phyloP scores from a whole-genome alignment of 2,888 invertebrate genomes.

The Graphium colonna region DNA sequence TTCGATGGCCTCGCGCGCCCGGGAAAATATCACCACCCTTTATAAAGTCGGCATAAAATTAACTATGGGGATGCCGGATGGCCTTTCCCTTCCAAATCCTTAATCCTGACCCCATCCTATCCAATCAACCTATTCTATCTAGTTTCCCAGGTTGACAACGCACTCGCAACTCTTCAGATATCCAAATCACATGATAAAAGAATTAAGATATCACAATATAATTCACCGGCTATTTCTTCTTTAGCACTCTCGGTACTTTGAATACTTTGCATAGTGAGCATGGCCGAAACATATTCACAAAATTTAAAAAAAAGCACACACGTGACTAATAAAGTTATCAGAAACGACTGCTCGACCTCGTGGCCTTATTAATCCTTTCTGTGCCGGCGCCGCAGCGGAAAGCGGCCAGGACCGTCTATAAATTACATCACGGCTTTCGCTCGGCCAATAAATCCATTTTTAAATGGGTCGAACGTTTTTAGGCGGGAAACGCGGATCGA shows the following conservation, averaged over 20 bases:
- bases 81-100: too few species aligned
- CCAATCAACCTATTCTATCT: too few species aligned
- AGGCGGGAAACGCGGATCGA: constrained; percentile 18
- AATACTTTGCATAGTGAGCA: background rate
- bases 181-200: too few species aligned
- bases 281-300: background rate
- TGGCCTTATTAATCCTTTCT: constrained; percentile 36
- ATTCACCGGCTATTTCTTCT: too few species aligned
- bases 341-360: constrained; percentile 35
- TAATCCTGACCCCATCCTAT: too few species aligned
- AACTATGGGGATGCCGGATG: too few species aligned
- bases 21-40: too few species aligned
- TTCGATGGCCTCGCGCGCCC: too few species aligned
- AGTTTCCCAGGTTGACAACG: too few species aligned
- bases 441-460: constrained; percentile 46
- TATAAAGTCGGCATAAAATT: too few species aligned
- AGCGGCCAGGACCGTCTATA: constrained; percentile 38
- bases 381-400: constrained; percentile 36
- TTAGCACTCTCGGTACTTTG: background rate
- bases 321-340: constrained; percentile 23
- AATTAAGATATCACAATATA: too few species aligned
- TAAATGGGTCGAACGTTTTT: constrained; percentile 40
- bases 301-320: background rate
- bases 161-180: too few species aligned
- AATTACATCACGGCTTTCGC: constrained; percentile 41